Percentiles rank a stretch among this genome's conserved stretches.
phyloP scores from a whole-genome alignment of 2,113 vertebrate species.

The Salvelinus namaycush region DNA sequence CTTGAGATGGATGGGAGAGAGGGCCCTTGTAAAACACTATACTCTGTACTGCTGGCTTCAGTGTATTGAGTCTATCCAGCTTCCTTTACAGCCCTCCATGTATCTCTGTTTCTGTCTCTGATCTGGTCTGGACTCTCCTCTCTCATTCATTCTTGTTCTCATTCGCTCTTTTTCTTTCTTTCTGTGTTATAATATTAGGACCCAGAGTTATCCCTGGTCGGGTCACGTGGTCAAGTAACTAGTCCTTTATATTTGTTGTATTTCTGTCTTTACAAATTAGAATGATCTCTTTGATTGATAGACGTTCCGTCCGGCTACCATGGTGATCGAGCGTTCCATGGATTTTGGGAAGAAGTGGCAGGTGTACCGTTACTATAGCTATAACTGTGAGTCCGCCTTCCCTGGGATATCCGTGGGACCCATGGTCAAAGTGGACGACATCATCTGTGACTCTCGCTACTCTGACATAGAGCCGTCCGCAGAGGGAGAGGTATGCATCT shows the following conservation, averaged over 20 bases:
- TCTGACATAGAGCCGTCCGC: slow-evolving; percentile 93
- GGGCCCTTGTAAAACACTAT: slow-evolving; percentile 26
- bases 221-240: too few species aligned
- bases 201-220: too few species aligned
- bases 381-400: slow-evolving; percentile 84
- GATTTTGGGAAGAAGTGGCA: slow-evolving; percentile 90
- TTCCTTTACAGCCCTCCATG: too few species aligned
- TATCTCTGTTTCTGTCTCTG: too few species aligned
- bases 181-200: too few species aligned
- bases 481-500: slow-evolving; percentile 86
- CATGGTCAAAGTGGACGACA: slow-evolving; percentile 88
- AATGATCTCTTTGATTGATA: slow-evolving; percentile 43
- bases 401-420: slow-evolving; percentile 82
- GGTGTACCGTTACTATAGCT: slow-evolving; percentile 92
- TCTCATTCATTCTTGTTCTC: too few species aligned
- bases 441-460: slow-evolving; percentile 92
- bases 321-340: slow-evolving; percentile 94
- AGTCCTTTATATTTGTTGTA: not conserved
- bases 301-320: slow-evolving; percentile 94
- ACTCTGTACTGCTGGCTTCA: slow-evolving; percentile 8
- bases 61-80: not conserved
- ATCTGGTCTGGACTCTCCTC: too few species aligned
- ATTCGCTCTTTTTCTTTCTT: too few species aligned
- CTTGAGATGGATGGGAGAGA: slow-evolving; percentile 42
- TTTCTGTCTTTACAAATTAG: slow-evolving; percentile 9